These are phyloP conservation scores for Rousettus madagascariensis DNA, from an alignment of 2,797 vertebrate genomes.

Conservation along the genomic window DNA sequence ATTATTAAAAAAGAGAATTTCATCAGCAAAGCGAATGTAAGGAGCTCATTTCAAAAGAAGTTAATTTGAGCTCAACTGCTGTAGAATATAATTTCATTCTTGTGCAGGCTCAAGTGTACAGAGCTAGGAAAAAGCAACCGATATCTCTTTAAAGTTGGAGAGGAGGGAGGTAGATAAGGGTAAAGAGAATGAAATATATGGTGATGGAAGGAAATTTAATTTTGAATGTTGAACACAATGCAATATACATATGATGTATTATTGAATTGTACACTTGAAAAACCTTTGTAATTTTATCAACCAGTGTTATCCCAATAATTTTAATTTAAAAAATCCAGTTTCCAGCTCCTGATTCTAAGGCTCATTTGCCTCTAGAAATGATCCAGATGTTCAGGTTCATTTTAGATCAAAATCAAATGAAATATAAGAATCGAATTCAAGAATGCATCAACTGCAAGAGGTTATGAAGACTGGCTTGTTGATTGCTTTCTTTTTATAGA, in stretches of 20 bases:
- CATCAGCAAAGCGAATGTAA: not conserved
- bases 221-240: too few relatives aligned
- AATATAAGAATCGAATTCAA: constrained; percentile 37
- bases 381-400: constrained; percentile 39
- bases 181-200: too few relatives aligned
- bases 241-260: too few relatives aligned
- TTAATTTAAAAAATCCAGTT: not conserved
- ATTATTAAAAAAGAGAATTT: not conserved
- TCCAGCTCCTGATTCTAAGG: not conserved
- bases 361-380: constrained; percentile 20
- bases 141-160: not conserved
- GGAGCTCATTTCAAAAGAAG: constrained; percentile 18
- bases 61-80: not conserved
- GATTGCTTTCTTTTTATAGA: not conserved
- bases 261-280: too few relatives aligned
- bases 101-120: not conserved
- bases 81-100: not conserved
- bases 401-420: constrained; percentile 53
- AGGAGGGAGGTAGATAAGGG: too few relatives aligned
- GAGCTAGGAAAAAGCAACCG: not conserved
- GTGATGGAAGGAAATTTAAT: too few relatives aligned
- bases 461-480: not conserved
- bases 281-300: too few relatives aligned
- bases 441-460: not conserved
- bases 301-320: too few relatives aligned